Evolutionary conservation across 2,888 invertebrate genomes (phyloP), one percentile per base, ranked within the genome.

Genomic region (Temnothorax rugatulus): DNA sequence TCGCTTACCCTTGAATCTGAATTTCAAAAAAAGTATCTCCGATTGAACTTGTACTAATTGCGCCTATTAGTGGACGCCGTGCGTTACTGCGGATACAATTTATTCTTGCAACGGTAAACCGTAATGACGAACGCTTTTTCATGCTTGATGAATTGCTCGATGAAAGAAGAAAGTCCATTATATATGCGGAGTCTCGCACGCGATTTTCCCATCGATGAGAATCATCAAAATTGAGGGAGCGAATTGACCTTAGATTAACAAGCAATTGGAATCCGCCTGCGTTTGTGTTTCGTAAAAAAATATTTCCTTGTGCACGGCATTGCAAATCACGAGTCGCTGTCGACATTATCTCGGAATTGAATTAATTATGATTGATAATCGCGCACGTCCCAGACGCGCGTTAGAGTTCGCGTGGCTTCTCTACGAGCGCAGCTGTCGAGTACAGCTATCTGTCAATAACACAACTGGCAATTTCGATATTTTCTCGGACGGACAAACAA

Each of bases 81-180:
- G 15, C 18, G 29, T 74, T n/a, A 9, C 9, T 9, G 41, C 29
- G 29, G 29, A 63, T 21, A 15, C 15, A 59, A 38, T 75, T 63
- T 68, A 25, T 69, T 18, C 21, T 38, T 38, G 34, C 54, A 69
- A 79, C 74, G 54, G 52, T 50, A 52, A 18, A 68, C 25, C 50
- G 21, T 75, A 74, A 75, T 59, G 13, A 73, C n/a, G 69, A 61
- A 38, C 13, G 3, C 25, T 21, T n/a, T 25, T 59, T 64, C 66
- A 52, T 25, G 15, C 52, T 13, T 4, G 34, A 34, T 15, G 71
- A 71, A 79, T 73, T 77, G 34, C 9, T n/a, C n/a, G n/a, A 47
- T 13, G 25, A n/a, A 71, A 63, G 61, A 79, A 38, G 77, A 81
- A 77, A 59, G 50, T 61, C 18, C 11, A 61, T 76, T 75, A 59